Evolutionary conservation across 2,797 vertebrate genomes (phyloP).

Genomic region (Tympanoctomys barrerae): DNA sequence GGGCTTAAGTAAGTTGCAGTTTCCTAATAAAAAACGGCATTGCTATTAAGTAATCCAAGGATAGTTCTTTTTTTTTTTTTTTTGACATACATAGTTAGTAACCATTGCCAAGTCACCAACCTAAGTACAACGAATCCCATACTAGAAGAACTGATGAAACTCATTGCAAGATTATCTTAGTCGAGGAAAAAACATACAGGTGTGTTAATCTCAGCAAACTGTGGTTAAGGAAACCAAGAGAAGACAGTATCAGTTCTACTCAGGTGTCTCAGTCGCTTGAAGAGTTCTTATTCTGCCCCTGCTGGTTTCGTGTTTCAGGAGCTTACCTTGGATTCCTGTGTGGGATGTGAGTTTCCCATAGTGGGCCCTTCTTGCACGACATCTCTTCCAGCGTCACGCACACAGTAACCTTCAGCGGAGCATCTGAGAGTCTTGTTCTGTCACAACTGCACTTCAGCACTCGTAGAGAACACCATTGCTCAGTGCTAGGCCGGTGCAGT

Average conservation of each 20-base stretch:
- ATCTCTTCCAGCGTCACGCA: not conserved
- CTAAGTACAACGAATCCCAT: not conserved
- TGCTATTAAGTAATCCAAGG: not conserved
- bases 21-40: not conserved
- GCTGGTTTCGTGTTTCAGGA: not conserved
- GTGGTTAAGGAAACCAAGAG: not conserved
- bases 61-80: conserved; percentile 5
- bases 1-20: not conserved
- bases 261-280: not conserved
- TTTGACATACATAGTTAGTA: not conserved
- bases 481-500: not conserved
- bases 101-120: not conserved
- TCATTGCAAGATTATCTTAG: not conserved
- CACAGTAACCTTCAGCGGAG: not conserved
- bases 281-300: not conserved
- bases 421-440: not conserved
- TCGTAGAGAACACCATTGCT: not conserved
- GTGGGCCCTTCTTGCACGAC: not conserved
- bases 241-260: not conserved
- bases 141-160: not conserved
- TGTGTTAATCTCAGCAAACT: not conserved
- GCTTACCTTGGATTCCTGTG: not conserved
- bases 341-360: not conserved
- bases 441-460: not conserved
- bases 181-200: not conserved